phyloP scores from a whole-genome alignment of 2,113 vertebrate species.

The Lagopus leucura region DNA sequence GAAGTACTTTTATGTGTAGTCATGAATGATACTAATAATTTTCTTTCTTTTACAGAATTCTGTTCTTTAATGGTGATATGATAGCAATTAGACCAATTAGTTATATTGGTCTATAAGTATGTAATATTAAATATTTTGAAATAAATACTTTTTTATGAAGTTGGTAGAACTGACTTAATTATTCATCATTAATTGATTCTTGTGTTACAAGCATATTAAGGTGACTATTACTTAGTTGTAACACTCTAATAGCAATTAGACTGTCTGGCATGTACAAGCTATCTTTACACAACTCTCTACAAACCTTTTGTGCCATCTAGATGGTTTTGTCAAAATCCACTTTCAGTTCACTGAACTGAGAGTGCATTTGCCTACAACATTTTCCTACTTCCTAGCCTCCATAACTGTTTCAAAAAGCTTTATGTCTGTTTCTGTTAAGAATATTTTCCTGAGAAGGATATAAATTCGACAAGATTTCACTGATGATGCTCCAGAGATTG shows the following conservation, averaged over 20 bases:
- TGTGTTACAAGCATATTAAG: constrained; percentile 34
- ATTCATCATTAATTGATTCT: neutral
- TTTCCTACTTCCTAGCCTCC: constrained; percentile 3
- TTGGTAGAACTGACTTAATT: neutral
- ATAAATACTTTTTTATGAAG: neutral
- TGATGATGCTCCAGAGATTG: neutral
- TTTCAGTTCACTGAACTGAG: constrained; percentile 57
- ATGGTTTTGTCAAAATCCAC: constrained; percentile 15
- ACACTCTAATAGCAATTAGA: constrained; percentile 30
- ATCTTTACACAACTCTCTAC: constrained; percentile 23
- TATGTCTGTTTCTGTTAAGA: constrained; percentile 4
- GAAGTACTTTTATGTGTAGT: neutral
- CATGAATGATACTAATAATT: neutral
- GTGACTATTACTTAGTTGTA: constrained; percentile 35
- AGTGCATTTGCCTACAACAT: constrained; percentile 31
- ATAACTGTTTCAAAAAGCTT: constrained; percentile 37
- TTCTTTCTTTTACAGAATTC: neutral
- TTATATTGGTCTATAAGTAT: neutral
- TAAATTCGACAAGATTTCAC: neutral
- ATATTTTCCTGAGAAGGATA: constrained; percentile 1
- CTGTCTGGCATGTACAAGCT: neutral
- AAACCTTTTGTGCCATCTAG: constrained; percentile 4
- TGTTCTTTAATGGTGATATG: neutral
- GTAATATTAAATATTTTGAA: neutral
- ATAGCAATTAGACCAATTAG: neutral